Conservation (phyloP, 2,797 vertebrate species). For the Lepilemur septentrionalis region DNA sequence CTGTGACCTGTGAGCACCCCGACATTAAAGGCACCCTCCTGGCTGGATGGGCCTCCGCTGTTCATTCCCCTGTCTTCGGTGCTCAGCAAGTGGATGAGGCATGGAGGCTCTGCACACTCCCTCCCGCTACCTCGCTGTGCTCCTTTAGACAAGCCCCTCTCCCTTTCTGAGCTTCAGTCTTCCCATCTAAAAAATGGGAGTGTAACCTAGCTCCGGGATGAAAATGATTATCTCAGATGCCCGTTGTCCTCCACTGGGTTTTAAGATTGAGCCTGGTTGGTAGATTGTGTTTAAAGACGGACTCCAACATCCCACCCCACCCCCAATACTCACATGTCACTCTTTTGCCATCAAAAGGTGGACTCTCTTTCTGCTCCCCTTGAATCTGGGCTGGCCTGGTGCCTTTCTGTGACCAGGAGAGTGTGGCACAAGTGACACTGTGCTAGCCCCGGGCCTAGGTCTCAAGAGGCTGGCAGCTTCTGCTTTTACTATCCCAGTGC, state of each 20-base stretch:
- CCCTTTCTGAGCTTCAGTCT: neutral
- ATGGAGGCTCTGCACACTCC: accelerated
- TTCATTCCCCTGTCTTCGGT: neutral
- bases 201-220: neutral
- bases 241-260: neutral
- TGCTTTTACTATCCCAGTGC: neutral
- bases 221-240: neutral
- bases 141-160: neutral
- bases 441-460: neutral
- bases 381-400: neutral
- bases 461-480: neutral
- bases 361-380: neutral
- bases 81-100: neutral
- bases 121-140: neutral
- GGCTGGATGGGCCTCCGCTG: neutral
- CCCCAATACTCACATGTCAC: neutral
- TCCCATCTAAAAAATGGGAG: neutral
- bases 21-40: neutral
- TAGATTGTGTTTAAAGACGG: neutral
- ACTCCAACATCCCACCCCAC: neutral
- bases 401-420: neutral
- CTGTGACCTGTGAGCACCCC: neutral
- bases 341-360: neutral
- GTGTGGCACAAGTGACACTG: neutral
- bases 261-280: neutral